A percentile compares a stretch with the other conserved stretches of the same genome.
Evolutionary conservation across 2,888 invertebrate species (phyloP).

Genomic region (Theretra japonica): DNA sequence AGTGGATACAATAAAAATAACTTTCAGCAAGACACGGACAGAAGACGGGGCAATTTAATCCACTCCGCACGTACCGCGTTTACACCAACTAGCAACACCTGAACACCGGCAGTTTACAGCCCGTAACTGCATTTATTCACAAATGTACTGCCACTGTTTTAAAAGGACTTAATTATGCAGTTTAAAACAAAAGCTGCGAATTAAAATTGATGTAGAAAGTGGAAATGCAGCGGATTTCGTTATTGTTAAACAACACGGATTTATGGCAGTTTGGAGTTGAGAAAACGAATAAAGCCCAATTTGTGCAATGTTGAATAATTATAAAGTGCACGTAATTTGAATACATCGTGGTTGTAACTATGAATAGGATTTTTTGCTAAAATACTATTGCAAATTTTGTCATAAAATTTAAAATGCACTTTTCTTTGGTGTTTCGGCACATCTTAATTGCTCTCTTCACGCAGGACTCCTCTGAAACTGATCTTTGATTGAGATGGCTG

Average conservation of each 20-base stretch:
- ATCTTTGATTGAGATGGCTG: too few species aligned
- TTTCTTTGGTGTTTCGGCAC: too few species aligned
- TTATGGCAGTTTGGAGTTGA: neutral
- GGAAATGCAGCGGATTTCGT: conserved; percentile 15
- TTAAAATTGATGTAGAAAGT: conserved; percentile 24
- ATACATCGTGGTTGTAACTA: neutral
- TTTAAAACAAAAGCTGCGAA: conserved; percentile 25
- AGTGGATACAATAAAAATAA: conserved; percentile 19
- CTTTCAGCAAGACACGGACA: conserved; percentile 12
- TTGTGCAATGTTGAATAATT: conserved; percentile 1
- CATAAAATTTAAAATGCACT: too few species aligned
- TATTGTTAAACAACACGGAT: conserved; percentile 5
- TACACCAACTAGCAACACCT: conserved; percentile 28
- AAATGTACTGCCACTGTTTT: conserved; percentile 9
- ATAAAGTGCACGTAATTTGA: neutral
- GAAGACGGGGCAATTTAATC: conserved; percentile 24
- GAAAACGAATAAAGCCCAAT: neutral
- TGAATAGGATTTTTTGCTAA: neutral
- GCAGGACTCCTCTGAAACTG: too few species aligned
- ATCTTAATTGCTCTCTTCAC: too few species aligned
- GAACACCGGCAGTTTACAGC: conserved; percentile 17
- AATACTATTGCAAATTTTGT: too few species aligned
- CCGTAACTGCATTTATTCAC: conserved; percentile 29
- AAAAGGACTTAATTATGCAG: conserved; percentile 22
- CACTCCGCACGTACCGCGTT: conserved; percentile 23